Base-by-base conservation (phyloP, 2,113 vertebrate genomes). In the Talpa occidentalis region DNA sequence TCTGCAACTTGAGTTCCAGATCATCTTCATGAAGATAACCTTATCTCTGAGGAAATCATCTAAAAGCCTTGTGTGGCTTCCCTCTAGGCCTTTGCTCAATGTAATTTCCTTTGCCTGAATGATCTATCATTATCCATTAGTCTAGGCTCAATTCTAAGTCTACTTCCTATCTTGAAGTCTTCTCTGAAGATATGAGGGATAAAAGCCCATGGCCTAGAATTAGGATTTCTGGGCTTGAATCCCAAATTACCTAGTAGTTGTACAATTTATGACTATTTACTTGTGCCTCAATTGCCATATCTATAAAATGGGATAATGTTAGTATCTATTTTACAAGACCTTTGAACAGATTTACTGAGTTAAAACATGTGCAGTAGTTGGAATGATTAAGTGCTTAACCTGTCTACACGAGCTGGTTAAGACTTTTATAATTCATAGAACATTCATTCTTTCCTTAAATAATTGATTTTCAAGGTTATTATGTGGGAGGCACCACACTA, bases 11-110 rank as follows among this genome's bases (percentile, higher is more conserved):
- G 3, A 88, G 49, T 66, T 86, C 42, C 14, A 87, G 59, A 44
- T 32, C 12, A n/a, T 28, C 64, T 82, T 83, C 70, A 47, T 76
- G 32, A 84, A 76, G n/a, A 2, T n/a, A n/a, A n/a, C n/a, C n/a
- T n/a, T 47, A 24, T 77, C 16, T 88, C 52, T 95, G 81, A 93
- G 88, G 92, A 72, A 21, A 44, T 73, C 28, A 24, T 86, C 77
- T 19, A 37, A 15, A 60, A 7, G 10, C 56, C 28, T 84, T 81
- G 21, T 72, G 35, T 22, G n/a, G 6, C 74, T 96, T 82, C 42
- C 40, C 60, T 66, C 0, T 3, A 22, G n/a, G 26, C 52, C 37
- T 84, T 72, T 88, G 15, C 24, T 56, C 40, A 37, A 64, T 5
- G 5, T 19, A 80, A 8, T 35, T 67, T 62, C 12, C 42, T 84